Base-by-base conservation (phyloP, 2,888 invertebrate genomes). In the Bombyx huttoni region DNA sequence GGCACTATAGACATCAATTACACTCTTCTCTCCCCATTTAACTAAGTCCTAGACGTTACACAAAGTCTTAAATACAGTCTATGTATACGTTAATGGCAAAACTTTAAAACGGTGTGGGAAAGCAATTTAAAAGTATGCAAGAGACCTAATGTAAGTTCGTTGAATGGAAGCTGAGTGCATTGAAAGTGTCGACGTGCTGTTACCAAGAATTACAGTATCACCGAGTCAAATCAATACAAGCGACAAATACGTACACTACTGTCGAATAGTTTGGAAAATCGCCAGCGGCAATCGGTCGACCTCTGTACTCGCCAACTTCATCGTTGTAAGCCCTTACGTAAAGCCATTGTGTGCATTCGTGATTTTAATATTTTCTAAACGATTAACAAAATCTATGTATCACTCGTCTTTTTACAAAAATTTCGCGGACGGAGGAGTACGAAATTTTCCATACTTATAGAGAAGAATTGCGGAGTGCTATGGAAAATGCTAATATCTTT, bases 141-240 rank as follows among this genome's bases (percentile, higher is more conserved):
- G 9, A 10, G 40, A 40, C 40, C 12, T 40, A 3, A 40, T 40
- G 8, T 40, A 40, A 40, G 40, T 40, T 40, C 24, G 24, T 24
- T 34, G 9, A 34, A 34, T 7, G 8, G 47, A 47, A 51, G 7
- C 46, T 47, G 47, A 35, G 35, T 34, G 50, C 33, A 34, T 50
- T 46, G 33, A 50, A 12, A 33, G 34, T 34, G 49, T 52, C 52
- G 45, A 49, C 45, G 45, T n/a, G 48, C 7, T 45, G 58, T 67
- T 64, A 73, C 65, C 61, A 67, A 58, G 68, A 69, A 73, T 73
- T 68, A 75, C 65, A 78, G 70, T 73, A 76, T 74, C 68, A 75
- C 71, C 76, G 71, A 81, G 72, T 77, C 70, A 75, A 82, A 81
- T 84, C 84, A 76, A 84, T 83, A 78, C 70, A 73, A 69, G 68